Base-by-base conservation (phyloP, 64 coral and sea anemone genomes). In the Orbicella faveolata region DNA sequence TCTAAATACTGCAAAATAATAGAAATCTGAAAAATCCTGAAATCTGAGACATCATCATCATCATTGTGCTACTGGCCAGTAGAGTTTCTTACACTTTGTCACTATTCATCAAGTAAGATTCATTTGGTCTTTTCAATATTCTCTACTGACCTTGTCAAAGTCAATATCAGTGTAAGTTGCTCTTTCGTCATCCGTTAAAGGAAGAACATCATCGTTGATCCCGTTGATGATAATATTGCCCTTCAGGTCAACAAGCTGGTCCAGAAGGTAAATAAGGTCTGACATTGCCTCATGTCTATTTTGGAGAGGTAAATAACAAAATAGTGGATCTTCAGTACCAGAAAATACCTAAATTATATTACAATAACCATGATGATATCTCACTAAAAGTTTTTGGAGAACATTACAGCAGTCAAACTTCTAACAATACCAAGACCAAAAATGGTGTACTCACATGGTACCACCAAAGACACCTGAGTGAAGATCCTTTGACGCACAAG, bases 381-480 rank as follows among this genome's bases (percentile, higher is more conserved):
- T 5, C 0, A 0, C 44, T 48, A 6, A 48, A 39, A 77, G 0
- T 30, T 63, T 36, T 2, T 2, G 52, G 9, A 25, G 23, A 75
- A 25, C 41, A 26, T 73, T 30, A 87, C 9, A 25, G 13, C 9
- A 10, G 26, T 51, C 36, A 9, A 87, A 36, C 35, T 15, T 0
- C 26, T 48, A 44, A 44, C 41, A 52, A 9, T 21, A 36, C 30
- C 0, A 16, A 79, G 36, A 9, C 14, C 36, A 79, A 23, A 20
- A 39, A 39, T 21, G 51, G 0, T 7, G 77, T 79, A 92, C 90
- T 92, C 80, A 98, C 96, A 98, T 81, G 36, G 96, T 84, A 20
- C 96, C 96, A 14, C 96, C 96, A 92, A 89, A 90, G 1, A 90
- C 87, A 81, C 93, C 96, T n/a, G 96, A 94, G 79, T 93, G 96